Evolutionary conservation across 2,113 vertebrate genomes (phyloP).

Genomic region (Platysteira castanea): DNA sequence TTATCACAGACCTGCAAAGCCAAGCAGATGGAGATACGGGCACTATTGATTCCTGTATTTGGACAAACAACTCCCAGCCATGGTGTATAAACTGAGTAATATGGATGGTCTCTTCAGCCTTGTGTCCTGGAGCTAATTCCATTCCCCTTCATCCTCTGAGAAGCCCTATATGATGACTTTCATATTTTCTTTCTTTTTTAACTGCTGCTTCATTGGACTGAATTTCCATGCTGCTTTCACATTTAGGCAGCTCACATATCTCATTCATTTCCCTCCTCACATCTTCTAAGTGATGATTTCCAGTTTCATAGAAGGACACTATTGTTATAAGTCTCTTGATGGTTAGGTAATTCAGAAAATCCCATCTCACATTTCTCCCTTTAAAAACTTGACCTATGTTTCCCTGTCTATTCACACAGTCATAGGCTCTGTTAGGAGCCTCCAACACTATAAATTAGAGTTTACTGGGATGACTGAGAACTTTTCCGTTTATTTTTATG

Average conservation of each 20-base stretch:
- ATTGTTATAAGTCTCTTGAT: background rate
- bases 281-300: background rate
- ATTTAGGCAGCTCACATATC: background rate
- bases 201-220: background rate
- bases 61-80: background rate
- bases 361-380: background rate
- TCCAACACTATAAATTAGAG: constrained; percentile 6
- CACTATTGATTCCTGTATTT: background rate
- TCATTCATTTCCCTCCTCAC: background rate
- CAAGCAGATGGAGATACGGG: background rate
- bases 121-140: background rate
- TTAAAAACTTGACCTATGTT: background rate
- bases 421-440: background rate
- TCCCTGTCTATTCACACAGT: background rate
- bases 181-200: background rate
- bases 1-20: background rate
- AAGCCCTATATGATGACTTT: background rate
- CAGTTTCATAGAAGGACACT: background rate
- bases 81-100: background rate
- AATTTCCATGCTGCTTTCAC: background rate
- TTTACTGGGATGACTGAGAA: background rate
- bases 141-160: background rate
- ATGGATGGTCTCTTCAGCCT: background rate
- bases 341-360: background rate
- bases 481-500: constrained; percentile 31